Evolutionary conservation across 2,888 invertebrate species (phyloP).

Genomic region (Sarcophaga rosellei): DNA sequence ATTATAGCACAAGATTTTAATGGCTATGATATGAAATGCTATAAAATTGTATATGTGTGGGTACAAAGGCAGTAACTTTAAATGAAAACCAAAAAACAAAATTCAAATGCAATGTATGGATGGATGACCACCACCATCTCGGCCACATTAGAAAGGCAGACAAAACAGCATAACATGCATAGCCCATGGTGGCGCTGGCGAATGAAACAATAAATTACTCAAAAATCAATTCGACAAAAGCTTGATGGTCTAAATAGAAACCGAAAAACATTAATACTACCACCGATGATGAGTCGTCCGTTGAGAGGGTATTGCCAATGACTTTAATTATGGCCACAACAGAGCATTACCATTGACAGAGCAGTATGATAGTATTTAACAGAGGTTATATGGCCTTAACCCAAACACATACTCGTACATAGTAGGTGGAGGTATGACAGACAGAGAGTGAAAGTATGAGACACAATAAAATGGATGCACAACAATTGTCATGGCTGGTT

Average conservation of each 20-base stretch:
- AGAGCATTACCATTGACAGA: conserved; percentile 10
- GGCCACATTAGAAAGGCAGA: not conserved
- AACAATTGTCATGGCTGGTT: conserved; percentile 61
- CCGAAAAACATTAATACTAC: conserved; percentile 54
- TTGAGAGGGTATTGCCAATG: conserved; percentile 22
- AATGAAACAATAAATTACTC: conserved; percentile 64
- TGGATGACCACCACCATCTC: too few species aligned
- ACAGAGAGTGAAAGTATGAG: not conserved
- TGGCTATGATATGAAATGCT: too few species aligned
- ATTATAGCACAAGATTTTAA: too few species aligned
- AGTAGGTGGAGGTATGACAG: not conserved
- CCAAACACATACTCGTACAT: too few species aligned
- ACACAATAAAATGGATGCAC: not conserved
- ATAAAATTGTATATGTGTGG: too few species aligned
- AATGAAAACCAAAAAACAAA: too few species aligned
- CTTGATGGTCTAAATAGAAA: conserved; percentile 57
- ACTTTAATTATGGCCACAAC: conserved; percentile 46
- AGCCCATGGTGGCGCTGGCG: not conserved
- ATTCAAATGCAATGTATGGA: too few species aligned
- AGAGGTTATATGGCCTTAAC: too few species aligned
- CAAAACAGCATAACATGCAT: conserved; percentile 22
- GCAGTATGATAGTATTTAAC: not conserved
- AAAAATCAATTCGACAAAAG: conserved; percentile 68
- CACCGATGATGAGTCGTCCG: too few species aligned
- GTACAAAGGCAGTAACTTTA: too few species aligned